Base-by-base conservation (phyloP, 2,113 vertebrate genomes). In the Alligator mississippiensis region DNA sequence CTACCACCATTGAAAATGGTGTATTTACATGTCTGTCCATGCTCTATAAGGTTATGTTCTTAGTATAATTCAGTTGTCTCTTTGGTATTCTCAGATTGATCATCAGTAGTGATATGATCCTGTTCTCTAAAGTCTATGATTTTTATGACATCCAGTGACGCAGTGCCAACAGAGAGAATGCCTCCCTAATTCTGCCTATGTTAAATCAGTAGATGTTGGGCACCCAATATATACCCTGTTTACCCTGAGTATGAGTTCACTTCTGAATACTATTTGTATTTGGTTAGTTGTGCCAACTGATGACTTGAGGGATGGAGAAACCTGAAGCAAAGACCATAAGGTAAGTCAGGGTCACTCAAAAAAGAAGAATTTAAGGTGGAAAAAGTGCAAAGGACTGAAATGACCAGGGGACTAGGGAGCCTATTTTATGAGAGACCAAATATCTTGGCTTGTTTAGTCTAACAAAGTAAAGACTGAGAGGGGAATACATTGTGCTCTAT, bases 391-490 rank as follows among this genome's bases (percentile, higher is more conserved):
- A 47, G 47, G 6, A 78, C 21, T 89, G 89, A 94, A 89, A 79
- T n/a, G 19, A 77, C 68, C 59, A 30, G 22, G 64, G n/a, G 57
- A 94, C 5, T 6, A 14, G 64, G 91, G 80, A 22, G 7, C 38
- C 9, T 54, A 0, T 0, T 0, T 76, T 76, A 76, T 47, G 81
- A 89, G 5, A 68, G 15, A 28, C 83, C 30, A 63, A 5, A 7
- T 77, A 91, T 57, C 72, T 30, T 63, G 25, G 25, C 57, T 85
- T 72, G 8, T 18, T 93, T 64, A 0, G 0, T n/a, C 19, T 70
- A 83, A 16, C 74, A 84, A 80, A 78, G 22, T 57, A 74, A 25
- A 89, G 88, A 57, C 47, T 47, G 2, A 1, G 38, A 38, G 47
- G 47, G 47, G 2, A 1, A 10, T 47, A 47, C 47, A 47, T 47